These are phyloP conservation scores for Synodontis membranacea DNA, from an alignment of 2,113 vertebrate genomes.

Conservation along the genomic window DNA sequence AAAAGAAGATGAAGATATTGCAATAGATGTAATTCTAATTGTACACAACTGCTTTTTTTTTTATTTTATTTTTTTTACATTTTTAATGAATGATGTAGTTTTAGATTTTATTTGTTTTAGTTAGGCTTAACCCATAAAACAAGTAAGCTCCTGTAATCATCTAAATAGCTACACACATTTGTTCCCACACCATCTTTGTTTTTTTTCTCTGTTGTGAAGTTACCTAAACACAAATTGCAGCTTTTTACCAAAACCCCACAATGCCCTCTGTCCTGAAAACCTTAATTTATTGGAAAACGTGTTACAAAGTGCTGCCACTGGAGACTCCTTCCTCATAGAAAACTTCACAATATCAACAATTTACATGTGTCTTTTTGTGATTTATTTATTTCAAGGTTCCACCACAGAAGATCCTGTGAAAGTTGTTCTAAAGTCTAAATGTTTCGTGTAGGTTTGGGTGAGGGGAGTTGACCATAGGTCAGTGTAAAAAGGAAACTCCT, in stretches of 20 bases:
- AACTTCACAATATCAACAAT: neutral
- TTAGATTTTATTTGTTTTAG: no score
- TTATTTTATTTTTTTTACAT: no score
- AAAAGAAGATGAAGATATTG: no score
- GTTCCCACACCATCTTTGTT: neutral
- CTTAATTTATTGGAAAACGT: neutral
- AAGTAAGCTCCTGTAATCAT: neutral
- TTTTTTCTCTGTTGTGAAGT: neutral
- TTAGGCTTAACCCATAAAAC: no score
- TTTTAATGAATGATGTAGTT: no score
- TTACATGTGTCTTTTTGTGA: neutral
- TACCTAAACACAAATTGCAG: neutral
- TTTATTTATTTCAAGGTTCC: neutral
- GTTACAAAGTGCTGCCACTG: neutral
- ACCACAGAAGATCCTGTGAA: neutral
- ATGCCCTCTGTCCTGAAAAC: neutral
- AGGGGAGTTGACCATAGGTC: constrained; percentile 55
- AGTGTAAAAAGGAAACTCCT: constrained; percentile 54
- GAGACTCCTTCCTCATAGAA: neutral
- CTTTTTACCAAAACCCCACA: neutral
- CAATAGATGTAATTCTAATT: no score
- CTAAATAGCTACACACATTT: neutral
- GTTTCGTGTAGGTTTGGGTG: constrained; percentile 4
- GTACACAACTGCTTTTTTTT: no score
- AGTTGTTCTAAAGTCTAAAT: no score